Evolutionary conservation across 2,113 vertebrate genomes (phyloP).

Genomic region (Isurus oxyrinchus): DNA sequence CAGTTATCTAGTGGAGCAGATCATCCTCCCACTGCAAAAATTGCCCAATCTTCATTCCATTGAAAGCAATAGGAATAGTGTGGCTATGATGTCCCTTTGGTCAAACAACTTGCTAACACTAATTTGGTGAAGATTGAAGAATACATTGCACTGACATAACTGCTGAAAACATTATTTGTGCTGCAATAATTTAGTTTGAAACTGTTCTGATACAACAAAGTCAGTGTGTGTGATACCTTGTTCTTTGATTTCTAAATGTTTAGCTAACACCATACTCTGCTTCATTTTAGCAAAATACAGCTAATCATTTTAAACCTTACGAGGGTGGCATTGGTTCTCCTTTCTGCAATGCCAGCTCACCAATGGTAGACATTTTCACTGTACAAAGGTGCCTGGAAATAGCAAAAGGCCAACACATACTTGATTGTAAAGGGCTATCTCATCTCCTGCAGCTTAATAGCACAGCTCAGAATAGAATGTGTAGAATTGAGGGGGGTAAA

Average conservation of each 20-base stretch:
- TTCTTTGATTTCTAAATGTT: not conserved
- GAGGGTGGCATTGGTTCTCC: not conserved
- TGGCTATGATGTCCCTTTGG: not conserved
- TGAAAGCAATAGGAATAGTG: not conserved
- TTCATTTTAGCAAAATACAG: not conserved
- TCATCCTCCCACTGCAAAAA: not conserved
- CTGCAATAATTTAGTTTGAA: not conserved
- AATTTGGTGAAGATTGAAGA: not conserved
- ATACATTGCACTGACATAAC: not conserved
- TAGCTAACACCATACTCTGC: not conserved
- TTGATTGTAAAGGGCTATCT: not conserved
- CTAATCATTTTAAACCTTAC: not conserved
- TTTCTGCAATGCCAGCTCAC: not conserved
- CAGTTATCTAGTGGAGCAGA: not conserved
- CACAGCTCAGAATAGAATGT: not conserved
- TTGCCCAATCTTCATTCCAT: not conserved
- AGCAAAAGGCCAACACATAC: not conserved
- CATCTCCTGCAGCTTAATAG: not conserved
- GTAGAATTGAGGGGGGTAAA: not conserved
- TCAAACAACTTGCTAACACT: not conserved
- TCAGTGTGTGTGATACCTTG: not conserved
- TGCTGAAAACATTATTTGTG: not conserved
- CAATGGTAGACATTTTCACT: not conserved
- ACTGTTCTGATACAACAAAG: not conserved
- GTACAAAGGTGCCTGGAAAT: not conserved